Evolutionary conservation across 2,888 invertebrate species (phyloP).

Genomic region (Stegana nigrithorax): DNA sequence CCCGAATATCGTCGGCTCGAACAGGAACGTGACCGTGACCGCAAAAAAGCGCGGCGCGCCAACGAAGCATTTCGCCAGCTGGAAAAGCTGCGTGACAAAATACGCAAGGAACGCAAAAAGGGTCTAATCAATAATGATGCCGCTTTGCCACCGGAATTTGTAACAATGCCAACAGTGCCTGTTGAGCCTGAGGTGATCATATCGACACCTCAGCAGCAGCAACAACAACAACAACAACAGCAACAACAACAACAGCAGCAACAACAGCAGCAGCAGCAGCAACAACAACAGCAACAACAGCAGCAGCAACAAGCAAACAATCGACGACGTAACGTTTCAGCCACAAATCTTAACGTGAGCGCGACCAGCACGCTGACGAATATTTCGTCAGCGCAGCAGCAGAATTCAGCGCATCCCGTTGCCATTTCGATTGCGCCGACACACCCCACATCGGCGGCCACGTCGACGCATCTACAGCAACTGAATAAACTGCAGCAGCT

Average conservation of each 20-base stretch:
- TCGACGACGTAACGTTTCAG: constrained; percentile 22
- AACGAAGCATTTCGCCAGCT: constrained; percentile 63
- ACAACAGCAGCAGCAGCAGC: constrained; percentile 32
- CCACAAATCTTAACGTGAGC: constrained; percentile 32
- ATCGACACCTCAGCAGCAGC: constrained; percentile 44
- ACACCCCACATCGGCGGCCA: constrained; percentile 28
- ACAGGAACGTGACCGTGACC: constrained; percentile 65
- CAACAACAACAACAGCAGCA: constrained; percentile 34
- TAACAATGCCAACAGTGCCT: constrained; percentile 55
- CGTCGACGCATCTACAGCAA: constrained; percentile 57
- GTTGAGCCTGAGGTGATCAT: constrained; percentile 62
- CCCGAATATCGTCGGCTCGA: constrained; percentile 64
- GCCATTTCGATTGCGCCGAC: constrained; percentile 11
- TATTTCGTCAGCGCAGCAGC: constrained; percentile 1
- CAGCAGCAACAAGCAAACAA: constrained; percentile 37
- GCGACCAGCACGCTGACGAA: constrained; percentile 44
- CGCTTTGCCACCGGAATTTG: constrained; percentile 57
- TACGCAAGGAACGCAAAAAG: constrained; percentile 65
- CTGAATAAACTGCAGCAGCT: constrained; percentile 56
- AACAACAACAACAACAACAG: constrained; percentile 39
- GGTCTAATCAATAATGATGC: constrained; percentile 59
- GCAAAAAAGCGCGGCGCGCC: constrained; percentile 64
- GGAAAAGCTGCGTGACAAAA: constrained; percentile 65
- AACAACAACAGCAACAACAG: constrained; percentile 40
- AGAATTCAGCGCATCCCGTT: constrained; percentile 9